Evolutionary conservation across 2,888 invertebrate genomes (phyloP).

Genomic region (Hypomecis atomaria): DNA sequence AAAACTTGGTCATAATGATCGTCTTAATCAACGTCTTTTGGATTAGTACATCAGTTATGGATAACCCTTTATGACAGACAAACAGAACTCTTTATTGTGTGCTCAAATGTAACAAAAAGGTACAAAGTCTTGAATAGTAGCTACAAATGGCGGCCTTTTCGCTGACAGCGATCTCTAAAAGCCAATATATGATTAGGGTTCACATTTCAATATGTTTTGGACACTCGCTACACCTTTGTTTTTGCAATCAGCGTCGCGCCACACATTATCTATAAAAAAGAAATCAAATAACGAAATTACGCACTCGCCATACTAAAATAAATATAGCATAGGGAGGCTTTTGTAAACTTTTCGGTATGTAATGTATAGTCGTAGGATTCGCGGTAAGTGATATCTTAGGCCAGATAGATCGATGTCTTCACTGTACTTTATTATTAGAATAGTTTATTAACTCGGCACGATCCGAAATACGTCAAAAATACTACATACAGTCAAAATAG

Average conservation of each 20-base stretch:
- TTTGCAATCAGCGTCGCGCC: too few species aligned
- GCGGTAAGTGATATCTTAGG: constrained; percentile 69
- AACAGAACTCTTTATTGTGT: too few species aligned
- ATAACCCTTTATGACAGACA: too few species aligned
- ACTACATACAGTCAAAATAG: too few species aligned
- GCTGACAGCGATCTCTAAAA: too few species aligned
- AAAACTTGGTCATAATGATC: too few species aligned
- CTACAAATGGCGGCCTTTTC: too few species aligned
- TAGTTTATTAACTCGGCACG: constrained; percentile 48
- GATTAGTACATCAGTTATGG: too few species aligned
- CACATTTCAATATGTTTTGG: neutral
- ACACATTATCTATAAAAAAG: constrained; percentile 6
- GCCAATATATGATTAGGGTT: neutral
- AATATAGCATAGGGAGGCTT: constrained; percentile 51
- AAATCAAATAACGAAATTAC: constrained; percentile 27
- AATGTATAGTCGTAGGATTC: constrained; percentile 62
- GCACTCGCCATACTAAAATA: constrained; percentile 31
- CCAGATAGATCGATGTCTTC: constrained; percentile 78
- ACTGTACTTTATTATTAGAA: constrained; percentile 77
- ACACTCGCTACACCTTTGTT: neutral
- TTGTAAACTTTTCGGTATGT: constrained; percentile 68
- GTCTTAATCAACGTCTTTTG: too few species aligned
- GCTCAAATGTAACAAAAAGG: too few species aligned
- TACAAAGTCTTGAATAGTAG: too few species aligned
- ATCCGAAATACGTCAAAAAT: too few species aligned